A percentile compares a stretch with the other conserved stretches of the same genome.
phyloP scores from a whole-genome alignment of 2,113 vertebrate genomes.

The Myrmecophaga tridactyla region DNA sequence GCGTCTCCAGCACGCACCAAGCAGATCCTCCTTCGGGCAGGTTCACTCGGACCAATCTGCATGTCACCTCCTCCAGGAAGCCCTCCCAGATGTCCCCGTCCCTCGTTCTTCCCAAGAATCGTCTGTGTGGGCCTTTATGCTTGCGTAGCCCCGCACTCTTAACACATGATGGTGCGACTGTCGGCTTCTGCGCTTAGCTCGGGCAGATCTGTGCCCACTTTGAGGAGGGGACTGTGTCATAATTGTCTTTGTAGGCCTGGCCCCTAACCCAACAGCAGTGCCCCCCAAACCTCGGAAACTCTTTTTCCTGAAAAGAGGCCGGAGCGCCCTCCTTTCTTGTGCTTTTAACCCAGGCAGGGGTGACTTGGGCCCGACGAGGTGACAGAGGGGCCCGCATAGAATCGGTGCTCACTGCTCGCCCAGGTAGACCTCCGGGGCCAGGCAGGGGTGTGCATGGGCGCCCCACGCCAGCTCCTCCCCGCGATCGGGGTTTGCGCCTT shows the following conservation, averaged over 20 bases:
- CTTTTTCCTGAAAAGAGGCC: neutral
- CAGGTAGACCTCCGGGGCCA: accelerated
- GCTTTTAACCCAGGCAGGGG: neutral
- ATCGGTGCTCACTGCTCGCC: accelerated
- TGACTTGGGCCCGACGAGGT: neutral
- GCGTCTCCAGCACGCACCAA: neutral
- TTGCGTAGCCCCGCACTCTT: neutral
- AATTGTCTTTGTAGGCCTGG: neutral
- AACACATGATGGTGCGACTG: neutral
- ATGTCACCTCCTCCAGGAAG: neutral
- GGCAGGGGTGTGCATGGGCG: accelerated
- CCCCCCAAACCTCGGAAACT: neutral
- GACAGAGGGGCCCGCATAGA: neutral
- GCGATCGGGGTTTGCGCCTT: accelerated
- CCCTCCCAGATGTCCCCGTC: neutral
- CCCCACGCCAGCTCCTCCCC: accelerated
- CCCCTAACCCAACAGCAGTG: neutral
- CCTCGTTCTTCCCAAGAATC: neutral
- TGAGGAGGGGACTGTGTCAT: slow-evolving; percentile 1
- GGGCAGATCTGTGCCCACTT: neutral
- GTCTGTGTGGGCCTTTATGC: neutral
- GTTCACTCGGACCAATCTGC: neutral
- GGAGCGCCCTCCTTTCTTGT: neutral
- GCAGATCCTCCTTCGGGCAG: neutral
- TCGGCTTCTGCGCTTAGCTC: neutral